Conservation (phyloP, 2,113 vertebrate genomes). For the Epinephelus lanceolatus region DNA sequence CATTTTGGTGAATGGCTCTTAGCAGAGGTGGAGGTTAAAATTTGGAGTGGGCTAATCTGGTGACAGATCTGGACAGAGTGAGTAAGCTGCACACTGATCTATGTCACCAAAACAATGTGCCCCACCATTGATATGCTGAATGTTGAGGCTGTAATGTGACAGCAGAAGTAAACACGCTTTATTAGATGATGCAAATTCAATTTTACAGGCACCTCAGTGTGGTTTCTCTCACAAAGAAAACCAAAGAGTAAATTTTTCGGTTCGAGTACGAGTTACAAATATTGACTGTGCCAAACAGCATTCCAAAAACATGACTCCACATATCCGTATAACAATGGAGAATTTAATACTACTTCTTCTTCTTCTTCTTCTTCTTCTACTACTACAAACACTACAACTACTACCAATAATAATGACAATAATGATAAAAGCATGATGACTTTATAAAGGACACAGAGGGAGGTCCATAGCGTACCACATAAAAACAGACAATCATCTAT, state of each 20-base stretch:
- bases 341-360: no score
- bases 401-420: no score
- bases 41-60: slow-evolving; percentile 15
- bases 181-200: background rate
- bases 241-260: slow-evolving; percentile 5
- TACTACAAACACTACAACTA: no score
- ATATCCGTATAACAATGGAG: background rate
- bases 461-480: no score
- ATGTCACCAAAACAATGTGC: background rate
- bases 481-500: no score
- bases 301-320: background rate
- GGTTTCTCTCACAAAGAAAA: slow-evolving; percentile 27
- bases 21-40: slow-evolving; percentile 1
- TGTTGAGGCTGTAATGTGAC: slow-evolving; percentile 28
- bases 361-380: no score
- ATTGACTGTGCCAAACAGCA: slow-evolving; percentile 10
- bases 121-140: slow-evolving; percentile 11
- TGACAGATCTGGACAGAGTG: background rate
- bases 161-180: slow-evolving; percentile 18
- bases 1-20: slow-evolving; percentile 19
- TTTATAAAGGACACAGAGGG: no score
- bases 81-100: background rate
- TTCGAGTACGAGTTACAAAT: background rate
- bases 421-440: no score
- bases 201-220: background rate